phyloP scores from a whole-genome alignment of 2,888 invertebrate species.

The Cosmia trapezina region DNA sequence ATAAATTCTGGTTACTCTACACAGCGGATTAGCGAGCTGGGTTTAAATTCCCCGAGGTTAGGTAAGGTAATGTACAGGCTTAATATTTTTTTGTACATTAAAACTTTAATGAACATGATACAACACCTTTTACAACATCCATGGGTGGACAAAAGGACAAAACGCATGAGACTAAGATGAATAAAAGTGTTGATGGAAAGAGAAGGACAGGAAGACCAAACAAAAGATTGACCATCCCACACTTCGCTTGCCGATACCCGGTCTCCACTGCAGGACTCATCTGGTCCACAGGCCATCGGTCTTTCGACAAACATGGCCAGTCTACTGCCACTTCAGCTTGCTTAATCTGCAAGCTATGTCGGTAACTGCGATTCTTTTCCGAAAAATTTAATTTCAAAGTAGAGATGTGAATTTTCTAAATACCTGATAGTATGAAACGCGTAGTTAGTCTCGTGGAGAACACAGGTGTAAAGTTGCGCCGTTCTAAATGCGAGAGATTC shows the following conservation, averaged over 20 bases:
- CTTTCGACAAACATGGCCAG: neutral
- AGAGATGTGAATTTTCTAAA: neutral
- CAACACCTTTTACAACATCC: neutral
- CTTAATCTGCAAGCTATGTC: neutral
- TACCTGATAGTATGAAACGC: constrained; percentile 91
- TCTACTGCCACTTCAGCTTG: neutral
- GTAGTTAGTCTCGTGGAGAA: constrained; percentile 93
- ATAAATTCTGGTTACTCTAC: neutral
- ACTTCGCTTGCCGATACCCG: neutral
- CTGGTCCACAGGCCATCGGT: neutral
- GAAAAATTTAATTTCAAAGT: neutral
- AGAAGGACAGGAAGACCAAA: neutral
- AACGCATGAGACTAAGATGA: neutral
- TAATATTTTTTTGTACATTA: neutral
- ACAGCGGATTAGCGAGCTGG: neutral
- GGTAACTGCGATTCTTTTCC: neutral
- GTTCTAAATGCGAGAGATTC: constrained; percentile 96
- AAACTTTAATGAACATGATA: neutral
- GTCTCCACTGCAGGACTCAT: neutral
- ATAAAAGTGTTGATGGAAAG: neutral
- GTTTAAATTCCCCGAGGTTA: neutral
- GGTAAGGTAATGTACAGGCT: too few relatives aligned
- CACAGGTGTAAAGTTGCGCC: constrained; percentile 93
- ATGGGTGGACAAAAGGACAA: neutral
- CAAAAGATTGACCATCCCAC: neutral